phyloP scores from a whole-genome alignment of 2,888 invertebrate species.

The Chloromyia formosa region DNA sequence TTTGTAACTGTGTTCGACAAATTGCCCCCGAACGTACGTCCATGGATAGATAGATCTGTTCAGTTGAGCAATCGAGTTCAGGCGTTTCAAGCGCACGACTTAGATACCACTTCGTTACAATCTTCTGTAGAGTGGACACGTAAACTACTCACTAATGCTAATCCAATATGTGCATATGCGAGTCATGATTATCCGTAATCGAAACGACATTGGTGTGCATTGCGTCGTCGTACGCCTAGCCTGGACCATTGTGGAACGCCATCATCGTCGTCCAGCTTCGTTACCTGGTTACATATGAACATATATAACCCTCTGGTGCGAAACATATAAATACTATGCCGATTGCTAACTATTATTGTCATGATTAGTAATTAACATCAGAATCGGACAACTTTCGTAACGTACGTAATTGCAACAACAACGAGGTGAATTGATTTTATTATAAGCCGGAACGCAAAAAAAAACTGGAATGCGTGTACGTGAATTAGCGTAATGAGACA shows the following conservation, averaged over 20 bases:
- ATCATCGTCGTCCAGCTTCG: not conserved
- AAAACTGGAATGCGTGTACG: slow-evolving; percentile 29
- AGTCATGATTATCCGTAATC: slow-evolving; percentile 30
- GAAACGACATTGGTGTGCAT: slow-evolving; percentile 4
- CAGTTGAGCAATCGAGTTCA: not conserved
- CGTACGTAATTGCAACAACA: slow-evolving; percentile 23
- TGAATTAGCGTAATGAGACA: slow-evolving; percentile 29
- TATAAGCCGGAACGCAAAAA: slow-evolving; percentile 23
- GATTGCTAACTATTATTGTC: slow-evolving; percentile 40
- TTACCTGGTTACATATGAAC: not conserved
- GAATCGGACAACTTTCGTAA: slow-evolving; percentile 32
- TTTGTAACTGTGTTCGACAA: too few relatives aligned
- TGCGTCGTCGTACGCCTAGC: too few relatives aligned
- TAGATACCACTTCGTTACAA: slow-evolving; percentile 10
- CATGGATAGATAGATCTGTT: too few relatives aligned
- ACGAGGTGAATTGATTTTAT: slow-evolving; percentile 30
- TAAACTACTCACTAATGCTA: slow-evolving; percentile 25
- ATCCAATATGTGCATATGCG: slow-evolving; percentile 30
- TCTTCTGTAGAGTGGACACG: slow-evolving; percentile 25
- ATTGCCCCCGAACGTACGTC: too few relatives aligned
- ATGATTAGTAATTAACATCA: slow-evolving; percentile 40
- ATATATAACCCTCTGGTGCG: slow-evolving; percentile 16
- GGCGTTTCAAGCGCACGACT: slow-evolving; percentile 8
- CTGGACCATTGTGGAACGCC: too few relatives aligned
- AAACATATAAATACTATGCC: slow-evolving; percentile 31